Conservation (phyloP, 2,888 invertebrate genomes). For the Sarcophaga rosellei region DNA sequence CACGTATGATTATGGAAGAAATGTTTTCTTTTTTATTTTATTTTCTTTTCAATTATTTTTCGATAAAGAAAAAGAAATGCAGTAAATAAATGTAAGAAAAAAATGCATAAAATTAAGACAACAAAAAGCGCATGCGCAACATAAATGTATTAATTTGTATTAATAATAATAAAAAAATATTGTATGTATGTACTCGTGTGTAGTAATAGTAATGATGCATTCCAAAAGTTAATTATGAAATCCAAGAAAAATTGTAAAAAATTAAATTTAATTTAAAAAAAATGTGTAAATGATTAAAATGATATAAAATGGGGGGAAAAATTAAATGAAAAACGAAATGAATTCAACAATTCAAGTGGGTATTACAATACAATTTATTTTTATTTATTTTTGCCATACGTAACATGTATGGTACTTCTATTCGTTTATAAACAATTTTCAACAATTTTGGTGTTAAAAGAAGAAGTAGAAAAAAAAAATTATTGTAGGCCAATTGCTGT, state of each 20-base stretch:
- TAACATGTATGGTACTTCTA: slow-evolving; percentile 8
- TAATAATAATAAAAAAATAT: slow-evolving; percentile 3
- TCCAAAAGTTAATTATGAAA: slow-evolving; percentile 57
- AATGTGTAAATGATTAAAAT: slow-evolving; percentile 18
- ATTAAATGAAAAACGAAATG: slow-evolving; percentile 3
- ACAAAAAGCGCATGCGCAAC: slow-evolving; percentile 66
- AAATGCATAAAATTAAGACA: slow-evolving; percentile 47
- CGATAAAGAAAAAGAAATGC: slow-evolving; percentile 1
- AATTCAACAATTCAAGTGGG: slow-evolving; percentile 27
- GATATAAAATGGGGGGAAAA: slow-evolving; percentile 8
- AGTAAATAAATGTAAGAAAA: slow-evolving; percentile 29
- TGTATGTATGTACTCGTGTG: neutral
- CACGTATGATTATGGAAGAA: slow-evolving; percentile 24
- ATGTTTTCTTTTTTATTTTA: slow-evolving; percentile 12
- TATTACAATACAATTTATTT: slow-evolving; percentile 19
- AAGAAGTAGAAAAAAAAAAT: neutral
- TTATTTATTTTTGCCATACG: neutral
- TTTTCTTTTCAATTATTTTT: neutral
- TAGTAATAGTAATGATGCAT: slow-evolving; percentile 44
- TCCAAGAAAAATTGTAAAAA: slow-evolving; percentile 14
- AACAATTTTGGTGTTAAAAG: neutral
- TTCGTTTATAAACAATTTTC: slow-evolving; percentile 2
- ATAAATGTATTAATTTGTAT: slow-evolving; percentile 44
- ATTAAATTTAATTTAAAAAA: neutral
- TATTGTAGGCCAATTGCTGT: slow-evolving; percentile 35